Evolutionary conservation across 2,888 invertebrate species (phyloP), one percentile per base, ranked within the genome.

Genomic region (Mimumesa dahlbomi): DNA sequence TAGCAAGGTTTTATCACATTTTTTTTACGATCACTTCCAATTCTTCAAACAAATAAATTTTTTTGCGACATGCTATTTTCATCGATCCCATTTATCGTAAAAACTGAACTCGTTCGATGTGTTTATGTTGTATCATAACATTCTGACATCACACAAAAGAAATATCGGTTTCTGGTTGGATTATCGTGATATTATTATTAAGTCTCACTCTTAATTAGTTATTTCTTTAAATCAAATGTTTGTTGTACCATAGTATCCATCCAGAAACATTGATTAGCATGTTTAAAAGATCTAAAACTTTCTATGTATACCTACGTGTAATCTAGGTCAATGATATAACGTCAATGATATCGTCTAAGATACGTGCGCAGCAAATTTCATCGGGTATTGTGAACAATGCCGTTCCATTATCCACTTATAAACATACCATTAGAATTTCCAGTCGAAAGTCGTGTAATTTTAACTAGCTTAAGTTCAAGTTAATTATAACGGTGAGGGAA

Each of bases 261-360:
- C 14, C 18, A 42, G 16, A 2, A 42, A 42, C 4, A 16, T 42
- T 42, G 19, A 18, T 42, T 11, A 4, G 11, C 19, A 18, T 38
- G 5, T n/a, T 38, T 13, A 16, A n/a, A n/a, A n/a, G 16, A 42
- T 36, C 11, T 36, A 13, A n/a, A 36, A n/a, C 6, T 36, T 11
- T 42, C 16, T 13, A 13, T 13, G 9, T 46, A 25, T 6, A 6
- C 22, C 11, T 21, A 13, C 25, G 22, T n/a, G n/a, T n/a, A n/a
- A 22, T 50, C 50, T 50, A 18, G 50, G 50, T 36, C 50, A 34
- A 6, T 34, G 50, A 50, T 50, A 48, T 48, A 48, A 14, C 48
- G 29, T 48, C 18, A 11, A 18, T 13, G 50, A 36, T 36, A 36
- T 36, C 49, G 34, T 16, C 1, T 4, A 14, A 1, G 16, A 52